A percentile compares a stretch with the other conserved stretches of the same genome.
phyloP scores from a whole-genome alignment of 1,140 invertebrate genomes.

The Lordiphosa mommai region DNA sequence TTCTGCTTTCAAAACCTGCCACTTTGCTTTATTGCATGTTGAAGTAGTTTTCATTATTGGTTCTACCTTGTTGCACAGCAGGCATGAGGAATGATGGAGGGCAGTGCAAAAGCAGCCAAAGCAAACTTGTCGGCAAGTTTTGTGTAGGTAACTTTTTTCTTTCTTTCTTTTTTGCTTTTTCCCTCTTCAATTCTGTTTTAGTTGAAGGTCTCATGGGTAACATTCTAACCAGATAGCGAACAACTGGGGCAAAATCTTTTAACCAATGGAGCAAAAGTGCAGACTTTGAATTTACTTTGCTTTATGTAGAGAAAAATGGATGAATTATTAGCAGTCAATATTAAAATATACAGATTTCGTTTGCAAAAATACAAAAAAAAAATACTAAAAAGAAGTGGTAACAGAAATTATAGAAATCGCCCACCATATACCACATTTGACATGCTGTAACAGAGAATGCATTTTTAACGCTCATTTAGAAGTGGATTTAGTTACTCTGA shows the following conservation, averaged over 20 bases:
- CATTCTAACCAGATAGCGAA: constrained; percentile 59
- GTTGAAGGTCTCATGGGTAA: constrained; percentile 51
- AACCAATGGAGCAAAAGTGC: constrained; percentile 17
- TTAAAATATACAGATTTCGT: too few relatives aligned
- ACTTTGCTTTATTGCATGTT: constrained; percentile 75
- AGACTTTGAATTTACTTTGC: constrained; percentile 15
- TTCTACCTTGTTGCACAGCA: constrained; percentile 54
- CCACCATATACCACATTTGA: too few relatives aligned
- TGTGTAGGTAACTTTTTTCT: constrained; percentile 36
- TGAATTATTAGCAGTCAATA: too few relatives aligned
- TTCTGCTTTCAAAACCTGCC: constrained; percentile 61
- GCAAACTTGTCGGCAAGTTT: constrained; percentile 66
- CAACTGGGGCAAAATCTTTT: constrained; percentile 57
- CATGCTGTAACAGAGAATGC: too few relatives aligned
- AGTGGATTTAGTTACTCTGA: too few relatives aligned
- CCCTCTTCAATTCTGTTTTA: constrained; percentile 35
- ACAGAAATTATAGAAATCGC: too few relatives aligned
- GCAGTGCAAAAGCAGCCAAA: constrained; percentile 20
- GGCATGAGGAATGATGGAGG: constrained; percentile 7
- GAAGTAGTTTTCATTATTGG: constrained; percentile 68
- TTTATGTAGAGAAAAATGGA: constrained; percentile 8
- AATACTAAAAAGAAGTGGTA: too few relatives aligned
- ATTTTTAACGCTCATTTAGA: too few relatives aligned
- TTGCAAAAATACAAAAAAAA: too few relatives aligned
- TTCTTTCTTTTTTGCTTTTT: constrained; percentile 1